Percentiles rank a stretch among this genome's conserved stretches.
These are phyloP conservation scores for Struthio camelus DNA, from an alignment of 2,113 vertebrate species.

Conservation along the genomic window DNA sequence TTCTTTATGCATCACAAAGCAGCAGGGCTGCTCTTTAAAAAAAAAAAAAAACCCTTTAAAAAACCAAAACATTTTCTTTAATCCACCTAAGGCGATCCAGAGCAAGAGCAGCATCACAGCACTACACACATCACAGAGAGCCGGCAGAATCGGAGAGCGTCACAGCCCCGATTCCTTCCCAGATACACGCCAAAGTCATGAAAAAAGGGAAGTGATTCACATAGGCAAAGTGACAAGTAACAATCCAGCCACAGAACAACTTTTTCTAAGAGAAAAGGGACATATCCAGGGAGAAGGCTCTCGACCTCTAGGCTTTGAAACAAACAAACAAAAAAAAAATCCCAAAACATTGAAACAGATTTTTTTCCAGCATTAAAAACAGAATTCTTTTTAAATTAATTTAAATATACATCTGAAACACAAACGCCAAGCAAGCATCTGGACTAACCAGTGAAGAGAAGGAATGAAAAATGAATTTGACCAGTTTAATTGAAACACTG, in stretches of 20 bases:
- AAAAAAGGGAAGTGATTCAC: background rate
- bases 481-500: slow-evolving; percentile 43
- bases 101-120: slow-evolving; percentile 36
- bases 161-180: slow-evolving; percentile 28
- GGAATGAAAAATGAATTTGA: slow-evolving; percentile 29
- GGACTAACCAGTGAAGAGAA: slow-evolving; percentile 6
- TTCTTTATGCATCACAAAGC: background rate
- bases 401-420: slow-evolving; percentile 50
- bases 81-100: slow-evolving; percentile 43
- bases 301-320: background rate
- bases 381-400: background rate
- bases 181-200: background rate
- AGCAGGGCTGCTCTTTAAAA: background rate
- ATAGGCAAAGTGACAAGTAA: slow-evolving; percentile 9
- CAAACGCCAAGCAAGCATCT: slow-evolving; percentile 10
- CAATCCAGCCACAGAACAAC: slow-evolving; percentile 6
- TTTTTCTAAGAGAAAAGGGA: background rate
- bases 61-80: slow-evolving; percentile 12
- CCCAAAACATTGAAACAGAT: background rate
- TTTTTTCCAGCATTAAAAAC: slow-evolving; percentile 15
- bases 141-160: background rate
- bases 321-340: background rate
- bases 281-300: background rate
- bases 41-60: background rate
- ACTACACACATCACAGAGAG: slow-evolving; percentile 34